phyloP scores from a whole-genome alignment of 2,113 vertebrate genomes.

The Ammospiza caudacuta region DNA sequence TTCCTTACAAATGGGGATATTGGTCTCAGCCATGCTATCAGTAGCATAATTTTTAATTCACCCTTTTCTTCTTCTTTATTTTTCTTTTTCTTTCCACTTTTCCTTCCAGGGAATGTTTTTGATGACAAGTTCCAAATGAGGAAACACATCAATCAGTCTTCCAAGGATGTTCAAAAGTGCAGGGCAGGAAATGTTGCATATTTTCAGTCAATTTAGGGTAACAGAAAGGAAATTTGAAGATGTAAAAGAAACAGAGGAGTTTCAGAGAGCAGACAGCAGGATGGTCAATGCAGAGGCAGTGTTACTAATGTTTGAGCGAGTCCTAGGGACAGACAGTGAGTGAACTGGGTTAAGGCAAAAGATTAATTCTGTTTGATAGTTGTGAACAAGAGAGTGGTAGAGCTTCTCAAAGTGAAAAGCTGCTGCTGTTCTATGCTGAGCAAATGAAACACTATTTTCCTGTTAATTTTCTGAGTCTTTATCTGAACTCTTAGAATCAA shows the following conservation, averaged over 20 bases:
- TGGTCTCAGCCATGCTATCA: background rate
- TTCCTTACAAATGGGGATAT: background rate
- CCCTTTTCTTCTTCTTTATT: background rate
- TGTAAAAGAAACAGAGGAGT: background rate
- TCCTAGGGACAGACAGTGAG: background rate
- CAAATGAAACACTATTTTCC: background rate
- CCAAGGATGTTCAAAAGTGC: background rate
- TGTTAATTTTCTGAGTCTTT: background rate
- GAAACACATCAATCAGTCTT: background rate
- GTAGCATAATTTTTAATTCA: background rate
- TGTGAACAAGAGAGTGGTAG: background rate
- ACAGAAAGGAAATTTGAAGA: background rate
- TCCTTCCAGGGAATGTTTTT: background rate
- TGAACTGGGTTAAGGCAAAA: background rate
- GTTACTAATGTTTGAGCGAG: background rate
- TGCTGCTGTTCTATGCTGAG: background rate
- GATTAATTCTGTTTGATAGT: background rate
- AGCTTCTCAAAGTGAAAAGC: background rate
- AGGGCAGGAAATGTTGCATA: background rate
- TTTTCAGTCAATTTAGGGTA: background rate
- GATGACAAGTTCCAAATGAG: background rate
- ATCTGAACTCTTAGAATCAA: background rate
- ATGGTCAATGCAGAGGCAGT: background rate
- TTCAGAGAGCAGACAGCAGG: background rate
- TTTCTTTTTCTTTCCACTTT: background rate